These are phyloP conservation scores for Otis tarda DNA, from an alignment of 2,113 vertebrate species.

Conservation along the genomic window DNA sequence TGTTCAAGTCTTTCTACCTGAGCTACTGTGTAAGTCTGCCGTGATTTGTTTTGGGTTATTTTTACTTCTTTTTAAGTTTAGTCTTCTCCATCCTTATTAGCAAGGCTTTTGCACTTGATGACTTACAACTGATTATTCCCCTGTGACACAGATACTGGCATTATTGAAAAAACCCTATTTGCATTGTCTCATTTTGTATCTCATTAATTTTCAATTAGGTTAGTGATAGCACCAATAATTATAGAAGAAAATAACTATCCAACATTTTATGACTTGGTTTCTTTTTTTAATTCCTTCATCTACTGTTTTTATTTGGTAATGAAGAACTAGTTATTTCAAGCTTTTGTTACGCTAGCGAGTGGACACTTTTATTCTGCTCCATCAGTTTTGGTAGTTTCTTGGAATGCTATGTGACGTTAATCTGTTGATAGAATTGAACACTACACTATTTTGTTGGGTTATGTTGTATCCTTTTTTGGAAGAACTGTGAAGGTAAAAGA, in stretches of 20 bases:
- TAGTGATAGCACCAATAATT: neutral
- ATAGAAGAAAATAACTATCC: neutral
- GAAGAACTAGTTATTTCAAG: neutral
- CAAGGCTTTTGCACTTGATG: neutral
- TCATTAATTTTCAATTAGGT: constrained; percentile 11
- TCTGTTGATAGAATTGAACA: neutral
- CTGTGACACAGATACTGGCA: neutral
- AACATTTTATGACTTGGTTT: neutral
- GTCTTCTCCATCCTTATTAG: neutral
- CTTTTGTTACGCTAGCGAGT: neutral
- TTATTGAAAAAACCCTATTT: neutral
- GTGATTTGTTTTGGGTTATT: neutral
- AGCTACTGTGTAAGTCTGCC: neutral
- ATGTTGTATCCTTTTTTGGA: neutral
- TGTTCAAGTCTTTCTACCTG: neutral
- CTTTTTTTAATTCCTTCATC: neutral
- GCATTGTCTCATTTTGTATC: neutral
- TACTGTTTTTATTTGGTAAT: neutral
- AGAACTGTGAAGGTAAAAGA: neutral
- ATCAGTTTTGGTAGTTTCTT: neutral
- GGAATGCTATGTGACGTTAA: neutral
- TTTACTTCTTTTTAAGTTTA: neutral
- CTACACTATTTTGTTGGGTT: neutral
- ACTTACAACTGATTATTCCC: neutral
- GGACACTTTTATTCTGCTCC: neutral